Evolutionary conservation across 1,140 invertebrate genomes (phyloP), one percentile per base, ranked within the genome.

Genomic region (Cydia fagiglandana): DNA sequence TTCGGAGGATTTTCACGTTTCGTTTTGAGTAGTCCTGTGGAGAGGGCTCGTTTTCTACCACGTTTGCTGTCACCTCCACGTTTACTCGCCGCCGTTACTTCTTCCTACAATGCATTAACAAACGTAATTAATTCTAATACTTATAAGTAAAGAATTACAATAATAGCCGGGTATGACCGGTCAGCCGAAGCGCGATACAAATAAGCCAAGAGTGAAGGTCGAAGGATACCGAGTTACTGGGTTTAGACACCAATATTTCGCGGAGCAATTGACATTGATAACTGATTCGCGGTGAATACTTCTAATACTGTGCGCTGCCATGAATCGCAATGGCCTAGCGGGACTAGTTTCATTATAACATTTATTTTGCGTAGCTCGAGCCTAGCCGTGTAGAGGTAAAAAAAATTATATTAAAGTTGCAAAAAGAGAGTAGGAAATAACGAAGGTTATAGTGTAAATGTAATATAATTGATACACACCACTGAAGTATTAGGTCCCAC

Each of bases 41-140:
- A 91, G 3, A 86, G 78, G 0, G 88, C 88, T 4, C 87, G 80
- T 74, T 92, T 91, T 20, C 88, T 82, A 3, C 88, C 88, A 28
- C 88, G 84, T 73, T 84, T 85, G 38, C 85, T 86, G 1, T 83
- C 83, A 10, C 50, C 70, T 5, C 77, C 80, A 2, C 83, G 77
- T 77, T 85, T 83, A 41, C 56, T 77, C 17, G 80, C 75, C 2
- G 45, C 20, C 2, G 76, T 13, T 61, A 61, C 56, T 76, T 84
- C 83, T 24, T 83, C 83, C 86, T 88, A 64, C 74, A 85, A 79
- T 24, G 74, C n/a, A 64, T 56, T 24, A 45, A 2, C 56, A 61
- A 24, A 20, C 7, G 12, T 61, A 3, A 61, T 61, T n/a, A 24
- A 2, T 24, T 61, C 6, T 24, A 24, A 1, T 24, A n/a, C n/a